Evolutionary conservation across 2,888 invertebrate genomes (phyloP), one percentile per base, ranked within the genome.

Genomic region (Drosophila villosipedis): DNA sequence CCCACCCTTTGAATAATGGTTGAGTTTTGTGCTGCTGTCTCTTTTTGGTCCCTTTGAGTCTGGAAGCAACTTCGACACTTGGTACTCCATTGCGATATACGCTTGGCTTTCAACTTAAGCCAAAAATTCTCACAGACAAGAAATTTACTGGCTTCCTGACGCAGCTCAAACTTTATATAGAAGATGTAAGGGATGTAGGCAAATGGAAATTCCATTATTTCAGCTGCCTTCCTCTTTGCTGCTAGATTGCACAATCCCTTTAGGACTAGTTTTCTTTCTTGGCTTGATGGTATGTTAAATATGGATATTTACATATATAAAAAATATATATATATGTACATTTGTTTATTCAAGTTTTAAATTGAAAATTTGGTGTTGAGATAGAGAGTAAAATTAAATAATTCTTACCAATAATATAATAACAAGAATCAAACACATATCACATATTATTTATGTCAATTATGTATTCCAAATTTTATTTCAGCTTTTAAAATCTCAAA

Each of bases 21-120:
- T 55, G 72, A 14, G 55, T 55, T 65, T 57, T 60, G 60, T n/a
- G 63, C 52, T 55, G 57, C 61, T 43, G 55, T 64, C 73, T 49
- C 31, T 60, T 53, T 68, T 53, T 68, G 62, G 61, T 68, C 53
- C 57, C 72, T 43, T 57, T 58, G 52, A 54, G 60, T 43, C 60
- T 30, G 62, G 58, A 55, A 68, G 60, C 73, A 63, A 63, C 78
- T 78, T 72, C 79, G 79, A 79, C 79, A 79, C 72, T 72, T 65
- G 67, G 60, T 41, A 64, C 70, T 66, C 74, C 78, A 65, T 74
- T 65, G 68, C 78, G 64, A 62, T 68, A 60, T 77, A 64, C 73
- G 49, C 41, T 77, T 66, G 75, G 64, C 79, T 72, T 64, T 68
- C 55, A 68, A 52, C 62, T 71, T 64, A 71, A 39, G 54, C 63